Evolutionary conservation across 2,113 vertebrate genomes (phyloP), one percentile per base, ranked within the genome.

Genomic region (Tychaedon coryphoeus): DNA sequence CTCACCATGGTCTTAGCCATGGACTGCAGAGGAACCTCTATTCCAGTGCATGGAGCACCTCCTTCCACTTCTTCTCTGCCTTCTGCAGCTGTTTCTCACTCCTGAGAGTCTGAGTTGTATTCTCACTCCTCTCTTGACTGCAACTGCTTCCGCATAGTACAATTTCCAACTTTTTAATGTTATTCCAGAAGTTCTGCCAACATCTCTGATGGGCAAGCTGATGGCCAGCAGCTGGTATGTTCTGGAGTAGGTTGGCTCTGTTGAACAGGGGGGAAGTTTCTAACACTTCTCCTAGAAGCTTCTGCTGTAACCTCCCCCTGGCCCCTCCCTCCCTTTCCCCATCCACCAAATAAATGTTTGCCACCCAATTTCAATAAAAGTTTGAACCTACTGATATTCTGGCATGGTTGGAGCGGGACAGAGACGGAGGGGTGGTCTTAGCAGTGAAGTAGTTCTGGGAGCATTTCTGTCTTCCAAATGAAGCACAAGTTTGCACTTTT

Each of bases 351-450:
- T 13, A 43, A 36, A 10, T 5, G 26, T 42, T 29, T 16, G 11
- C 5, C 10, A n/a, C 19, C 5, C 43, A 51, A n/a, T 58, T 7
- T 65, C 38, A 66, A 38, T 16, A 20, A 19, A 81, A 51, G 8
- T n/a, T 38, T 38, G 45, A 73, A 78, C 4, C 2, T 57, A 16
- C 12, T 66, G 8, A 26, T 74, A 65, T n/a, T 60, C 43, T 61
- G 38, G 15, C 0, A 2, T 3, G 9, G 14, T 3, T 11, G 14
- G 2, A 23, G 3, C 1, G 4, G 7, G 2, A 1, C 0, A 0
- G 4, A 18, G 20, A 36, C 8, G 12, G 3, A 70, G 13, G 10
- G 29, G 9, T 31, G 4, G 5, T 64, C 19, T 70, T 48, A 31
- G 10, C 13, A 48, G 15, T 13, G 6, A 13, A 86, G 18, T 19